Base-by-base conservation (phyloP, 2,888 invertebrate genomes). In the Synanthedon andrenaeformis region DNA sequence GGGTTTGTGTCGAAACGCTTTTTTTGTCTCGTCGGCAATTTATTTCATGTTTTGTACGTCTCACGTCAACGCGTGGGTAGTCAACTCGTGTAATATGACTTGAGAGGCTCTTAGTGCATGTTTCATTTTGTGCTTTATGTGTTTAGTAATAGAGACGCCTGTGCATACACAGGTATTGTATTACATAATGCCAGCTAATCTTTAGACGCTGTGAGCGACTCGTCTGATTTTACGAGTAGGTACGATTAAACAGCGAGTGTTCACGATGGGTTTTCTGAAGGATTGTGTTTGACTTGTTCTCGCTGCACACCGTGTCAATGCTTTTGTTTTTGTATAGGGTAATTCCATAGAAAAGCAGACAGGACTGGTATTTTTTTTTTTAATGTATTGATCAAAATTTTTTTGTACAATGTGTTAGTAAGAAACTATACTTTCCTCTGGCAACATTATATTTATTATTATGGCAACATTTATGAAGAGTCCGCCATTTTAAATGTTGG, bases 21-120 rank as follows among this genome's bases (percentile, higher is more conserved):
- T 59, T 63, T 70, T 74, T 73, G 69, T 72, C 67, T 70, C 62
- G 62, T 61, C 59, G 59, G 62, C 68, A 66, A 69, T 74, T 70
- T 70, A 63, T 71, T 66, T 62, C 56, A 55, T 61, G 59, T 62
- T 59, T 64, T 63, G 56, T 61, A 53, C 28, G 55, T 62, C 52
- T 53, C 61, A 62, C 65, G 51, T 35, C 48, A 14, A 45, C 45
- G 62, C 60, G 59, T 64, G 61, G 61, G 60, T 49, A 41, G 42
- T 6, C 54, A 19, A 23, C 23, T 49, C 49, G 13, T 52, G 52
- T 52, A 54, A 56, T 54, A 50, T 49, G 35, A 52, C 49, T 35
- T 28, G 52, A 23, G 17, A 12, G 35, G 17, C 17, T 35, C 48
- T 19, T 13, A 28, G 48, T 48, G 35, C 35, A 35, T 51, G 23